A percentile compares a stretch with the other conserved stretches of the same genome.
Conservation (phyloP, 1,140 invertebrate species). For the Procambarus virginalis region DNA sequence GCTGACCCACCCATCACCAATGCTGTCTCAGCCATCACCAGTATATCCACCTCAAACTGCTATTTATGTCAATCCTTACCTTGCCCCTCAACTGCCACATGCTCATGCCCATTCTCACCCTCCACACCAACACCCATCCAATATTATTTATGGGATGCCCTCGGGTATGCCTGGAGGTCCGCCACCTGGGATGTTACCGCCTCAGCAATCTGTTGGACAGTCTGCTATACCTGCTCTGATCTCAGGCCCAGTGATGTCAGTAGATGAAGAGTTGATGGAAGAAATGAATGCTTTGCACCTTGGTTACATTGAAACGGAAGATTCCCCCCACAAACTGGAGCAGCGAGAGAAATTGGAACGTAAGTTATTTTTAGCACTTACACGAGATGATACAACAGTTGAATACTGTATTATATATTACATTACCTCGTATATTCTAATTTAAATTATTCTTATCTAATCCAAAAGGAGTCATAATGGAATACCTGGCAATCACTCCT, state of each 20-base stretch:
- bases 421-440: background rate
- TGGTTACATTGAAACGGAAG: constrained; percentile 84
- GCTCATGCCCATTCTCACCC: constrained; percentile 51
- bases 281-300: constrained; percentile 83
- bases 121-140: constrained; percentile 49
- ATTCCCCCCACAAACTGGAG: constrained; percentile 83
- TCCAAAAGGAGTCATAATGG: constrained; percentile 81
- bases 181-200: constrained; percentile 39
- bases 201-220: constrained; percentile 42
- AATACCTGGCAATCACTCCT: constrained; percentile 85
- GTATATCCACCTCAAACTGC: constrained; percentile 50
- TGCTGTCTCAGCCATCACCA: constrained; percentile 61
- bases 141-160: constrained; percentile 46
- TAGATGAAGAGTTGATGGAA: constrained; percentile 66
- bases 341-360: constrained; percentile 85
- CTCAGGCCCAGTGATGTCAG: constrained; percentile 53
- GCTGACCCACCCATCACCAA: constrained; percentile 57
- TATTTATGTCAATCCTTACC: constrained; percentile 68
- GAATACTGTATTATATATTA: background rate
- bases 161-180: constrained; percentile 9
- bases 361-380: constrained; percentile 72
- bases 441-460: background rate
- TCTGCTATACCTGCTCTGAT: constrained; percentile 5
- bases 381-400: background rate
- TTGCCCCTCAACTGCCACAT: constrained; percentile 31